Conservation (phyloP, 1,140 invertebrate species). For the Dermatophagoides farinae region DNA sequence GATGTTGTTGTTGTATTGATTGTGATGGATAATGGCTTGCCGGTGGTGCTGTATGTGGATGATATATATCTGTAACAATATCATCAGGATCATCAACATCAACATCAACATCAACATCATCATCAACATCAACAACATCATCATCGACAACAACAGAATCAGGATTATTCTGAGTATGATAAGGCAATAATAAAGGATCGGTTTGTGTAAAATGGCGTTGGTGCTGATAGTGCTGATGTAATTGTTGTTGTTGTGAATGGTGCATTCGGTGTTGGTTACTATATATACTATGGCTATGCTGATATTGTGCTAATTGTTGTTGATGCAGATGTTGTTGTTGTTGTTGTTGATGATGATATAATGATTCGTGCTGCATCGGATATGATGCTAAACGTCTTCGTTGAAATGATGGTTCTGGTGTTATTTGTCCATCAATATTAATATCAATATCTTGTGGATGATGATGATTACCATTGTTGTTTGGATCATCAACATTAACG, state of each 20-base stretch:
- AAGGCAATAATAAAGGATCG: not conserved
- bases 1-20: too few relatives aligned
- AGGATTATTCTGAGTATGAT: not conserved
- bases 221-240: not conserved
- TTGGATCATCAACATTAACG: too few relatives aligned
- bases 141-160: not conserved
- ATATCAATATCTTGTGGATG: too few relatives aligned
- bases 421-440: too few relatives aligned
- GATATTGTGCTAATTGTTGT: not conserved
- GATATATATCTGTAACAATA: too few relatives aligned
- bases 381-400: constrained; percentile 5
- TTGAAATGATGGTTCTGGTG: too few relatives aligned
- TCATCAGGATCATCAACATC: too few relatives aligned
- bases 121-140: not conserved
- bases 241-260: not conserved
- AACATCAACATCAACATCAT: not conserved
- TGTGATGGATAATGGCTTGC: not conserved
- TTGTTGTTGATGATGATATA: not conserved
- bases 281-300: not conserved
- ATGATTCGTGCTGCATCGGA: not conserved
- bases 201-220: not conserved
- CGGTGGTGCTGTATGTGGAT: not conserved
- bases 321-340: not conserved
- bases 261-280: not conserved
- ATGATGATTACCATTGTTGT: too few relatives aligned